Base-by-base conservation (phyloP, 1,140 invertebrate genomes). In the Apolygus lucorum region DNA sequence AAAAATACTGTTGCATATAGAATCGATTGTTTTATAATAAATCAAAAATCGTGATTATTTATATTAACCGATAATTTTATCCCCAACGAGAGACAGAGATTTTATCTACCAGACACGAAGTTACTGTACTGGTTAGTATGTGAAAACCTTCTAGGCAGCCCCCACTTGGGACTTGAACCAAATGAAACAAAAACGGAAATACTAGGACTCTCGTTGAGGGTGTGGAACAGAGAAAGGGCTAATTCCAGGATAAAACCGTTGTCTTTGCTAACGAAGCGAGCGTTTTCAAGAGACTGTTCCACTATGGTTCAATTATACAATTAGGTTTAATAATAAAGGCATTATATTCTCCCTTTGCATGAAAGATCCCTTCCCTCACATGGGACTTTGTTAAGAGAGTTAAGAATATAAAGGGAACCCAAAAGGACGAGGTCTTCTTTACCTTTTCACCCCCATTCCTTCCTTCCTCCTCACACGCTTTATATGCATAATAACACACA, bases 401-500 rank as follows among this genome's bases (percentile, higher is more conserved):
- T 49, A 17, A 49, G 34, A 49, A 49, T 49, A 49, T 49, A 49
- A 49, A 49, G 34, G 34, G 34, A 17, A 49, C 8, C 34, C 8
- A 49, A 49, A 49, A 49, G 34, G 34, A 49, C 34, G 8, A 8
- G 34, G 34, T 49, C 17, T 49, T 49, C 34, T 49, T 17, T 49
- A 49, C 34, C 34, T 49, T 49, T 49, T 49, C 34, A 49, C 17
- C 17, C 34, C 17, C 8, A 8, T 49, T 49, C 34, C 34, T 49
- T 49, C 34, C 34, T 49, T 49, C 34, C 34, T 49, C 34, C 34
- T 49, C 34, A 49, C 34, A 49, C 34, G 34, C 34, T 49, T 49
- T 49, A 49, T 49, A 49, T 49, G 34, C 34, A 49, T 49, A 49
- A 49, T 49, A 49, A n/a, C 34, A 49, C 34, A 49, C 34, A 49